Base-by-base conservation (phyloP, 2,797 vertebrate genomes). In the Sebastes trivittatus region DNA sequence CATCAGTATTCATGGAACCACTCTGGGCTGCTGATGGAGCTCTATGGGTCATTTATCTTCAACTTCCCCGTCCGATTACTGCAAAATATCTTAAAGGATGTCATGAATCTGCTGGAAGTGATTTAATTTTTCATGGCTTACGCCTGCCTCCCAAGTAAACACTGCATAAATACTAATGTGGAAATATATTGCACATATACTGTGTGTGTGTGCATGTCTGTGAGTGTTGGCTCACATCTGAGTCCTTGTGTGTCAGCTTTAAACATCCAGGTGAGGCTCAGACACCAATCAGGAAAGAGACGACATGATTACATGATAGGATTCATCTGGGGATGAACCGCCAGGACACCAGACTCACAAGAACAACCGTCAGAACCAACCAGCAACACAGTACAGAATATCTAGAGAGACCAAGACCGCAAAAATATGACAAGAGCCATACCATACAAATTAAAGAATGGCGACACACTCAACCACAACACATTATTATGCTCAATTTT, bases 1-100 rank as follows among this genome's bases (percentile, higher is more conserved):
- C 77, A 87, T 92, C 80, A 87, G 77, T 90, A 92, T 92, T 89
- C 92, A 91, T 88, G 65, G 64, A 22, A 82, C 76, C 72, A 59
- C 55, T 78, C 11, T 25, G 42, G 22, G 55, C 27, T 11, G 32
- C 20, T 64, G 76, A 83, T 75, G 69, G 56, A 65, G 62, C 52
- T 71, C 56, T 10, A 7, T 54, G 29, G 46, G 32, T 2, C 72
- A 72, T 88, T 3, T 54, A 29, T 64, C 54, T 52, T 32, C 64
- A 23, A 38, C 36, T 72, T 69, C 29, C 38, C 54, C 2, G 13
- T 61, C 6, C 2, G 18, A 49, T 18, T 27, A 62, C 20, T 38
- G 58, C 18, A 30, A 70, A 49, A 76, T 73, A 62, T 75, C 46
- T 54, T 2, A 79, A 34, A 62, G 13, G 42, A 58, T 65, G 61